phyloP scores from a whole-genome alignment of 1,140 invertebrate genomes.

The Hyles vespertilio region DNA sequence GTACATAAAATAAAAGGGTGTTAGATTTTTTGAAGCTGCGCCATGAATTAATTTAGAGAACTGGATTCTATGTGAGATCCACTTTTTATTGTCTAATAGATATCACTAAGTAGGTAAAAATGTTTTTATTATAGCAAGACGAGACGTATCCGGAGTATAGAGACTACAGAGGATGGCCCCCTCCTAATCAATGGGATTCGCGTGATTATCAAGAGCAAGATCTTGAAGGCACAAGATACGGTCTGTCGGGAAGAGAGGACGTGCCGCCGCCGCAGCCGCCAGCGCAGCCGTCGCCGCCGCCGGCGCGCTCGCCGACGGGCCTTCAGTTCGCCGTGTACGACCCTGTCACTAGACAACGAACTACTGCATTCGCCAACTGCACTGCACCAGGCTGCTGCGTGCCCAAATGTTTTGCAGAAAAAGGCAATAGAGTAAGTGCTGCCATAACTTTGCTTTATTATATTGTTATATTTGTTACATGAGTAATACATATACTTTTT shows the following conservation, averaged over 20 bases:
- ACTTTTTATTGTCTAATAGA: too few relatives aligned
- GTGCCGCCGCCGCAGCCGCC: constrained; percentile 19
- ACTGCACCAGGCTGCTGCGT: constrained; percentile 81
- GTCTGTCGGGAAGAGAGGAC: constrained; percentile 30
- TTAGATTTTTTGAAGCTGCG: too few relatives aligned
- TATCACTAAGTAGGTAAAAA: too few relatives aligned
- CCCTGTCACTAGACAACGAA: constrained; percentile 75
- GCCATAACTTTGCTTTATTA: too few relatives aligned
- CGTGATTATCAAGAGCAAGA: neutral
- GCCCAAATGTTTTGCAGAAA: constrained; percentile 95
- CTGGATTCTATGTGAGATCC: too few relatives aligned
- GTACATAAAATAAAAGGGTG: too few relatives aligned
- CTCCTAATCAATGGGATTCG: too few relatives aligned
- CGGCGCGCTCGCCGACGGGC: constrained; percentile 29
- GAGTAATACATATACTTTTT: too few relatives aligned
- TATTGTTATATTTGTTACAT: too few relatives aligned
- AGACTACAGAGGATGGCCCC: constrained; percentile 28
- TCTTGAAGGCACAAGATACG: constrained; percentile 16
- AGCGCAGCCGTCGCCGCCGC: constrained; percentile 14
- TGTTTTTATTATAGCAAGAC: constrained; percentile 36
- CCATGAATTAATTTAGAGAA: too few relatives aligned
- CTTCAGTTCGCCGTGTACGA: constrained; percentile 74
- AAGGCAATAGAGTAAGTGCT: constrained; percentile 83
- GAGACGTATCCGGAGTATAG: constrained; percentile 36
- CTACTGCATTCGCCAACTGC: constrained; percentile 76